Evolutionary conservation across 2,888 invertebrate genomes (phyloP).

Genomic region (Belgica antarctica): DNA sequence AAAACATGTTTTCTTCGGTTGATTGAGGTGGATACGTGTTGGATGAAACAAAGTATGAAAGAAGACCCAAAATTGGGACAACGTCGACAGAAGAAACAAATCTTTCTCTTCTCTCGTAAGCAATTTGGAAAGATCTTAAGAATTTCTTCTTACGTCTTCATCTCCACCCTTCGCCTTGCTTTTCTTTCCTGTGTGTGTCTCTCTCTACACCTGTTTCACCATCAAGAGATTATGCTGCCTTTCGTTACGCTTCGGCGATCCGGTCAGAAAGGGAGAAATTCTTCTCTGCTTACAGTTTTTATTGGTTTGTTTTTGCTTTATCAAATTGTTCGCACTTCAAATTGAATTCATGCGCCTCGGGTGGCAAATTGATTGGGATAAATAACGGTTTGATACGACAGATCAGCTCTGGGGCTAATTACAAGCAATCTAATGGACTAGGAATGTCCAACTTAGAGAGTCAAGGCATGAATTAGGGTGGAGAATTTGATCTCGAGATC

Average conservation of each 20-base stretch:
- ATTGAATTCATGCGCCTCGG: too few relatives aligned
- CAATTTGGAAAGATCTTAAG: background rate
- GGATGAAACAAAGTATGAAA: constrained; percentile 21
- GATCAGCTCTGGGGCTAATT: too few relatives aligned
- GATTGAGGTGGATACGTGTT: constrained; percentile 23
- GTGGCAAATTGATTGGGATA: too few relatives aligned
- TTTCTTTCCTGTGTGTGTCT: background rate
- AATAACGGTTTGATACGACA: too few relatives aligned
- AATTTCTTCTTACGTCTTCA: constrained; percentile 6
- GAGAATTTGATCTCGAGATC: too few relatives aligned
- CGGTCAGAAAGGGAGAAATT: constrained; percentile 2
- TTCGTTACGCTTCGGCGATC: constrained; percentile 34
- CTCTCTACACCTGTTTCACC: constrained; percentile 36
- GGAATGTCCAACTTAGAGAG: too few relatives aligned
- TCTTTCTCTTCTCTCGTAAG: constrained; percentile 3
- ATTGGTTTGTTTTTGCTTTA: too few relatives aligned
- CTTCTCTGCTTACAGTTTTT: constrained; percentile 11
- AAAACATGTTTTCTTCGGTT: constrained; percentile 42
- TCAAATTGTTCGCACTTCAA: too few relatives aligned
- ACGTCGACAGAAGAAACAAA: constrained; percentile 18
- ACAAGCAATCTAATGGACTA: too few relatives aligned
- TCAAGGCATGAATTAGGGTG: too few relatives aligned
- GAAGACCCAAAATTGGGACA: constrained; percentile 41
- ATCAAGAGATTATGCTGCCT: background rate
- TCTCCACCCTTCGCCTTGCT: background rate